phyloP scores from a whole-genome alignment of 2,797 vertebrate species.

The Urosaurus nigricauda region DNA sequence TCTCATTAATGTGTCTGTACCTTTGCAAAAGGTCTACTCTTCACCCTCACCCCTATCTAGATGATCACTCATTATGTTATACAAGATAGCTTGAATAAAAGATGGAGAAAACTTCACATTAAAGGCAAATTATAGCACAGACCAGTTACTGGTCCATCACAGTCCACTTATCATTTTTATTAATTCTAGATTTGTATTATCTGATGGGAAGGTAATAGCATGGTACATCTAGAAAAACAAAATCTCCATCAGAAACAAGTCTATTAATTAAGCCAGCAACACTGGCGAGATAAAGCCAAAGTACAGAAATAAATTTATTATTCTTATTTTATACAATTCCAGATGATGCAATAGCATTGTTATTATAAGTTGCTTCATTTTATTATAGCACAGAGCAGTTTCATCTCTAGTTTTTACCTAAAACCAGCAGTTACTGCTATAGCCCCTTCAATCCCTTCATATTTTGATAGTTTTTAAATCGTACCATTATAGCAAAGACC shows the following conservation, averaged over 20 bases:
- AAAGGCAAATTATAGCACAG: constrained; percentile 28
- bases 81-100: constrained; percentile 42
- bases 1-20: constrained; percentile 7
- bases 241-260: constrained; percentile 40
- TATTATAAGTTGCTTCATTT: constrained; percentile 12
- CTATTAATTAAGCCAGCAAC: constrained; percentile 25
- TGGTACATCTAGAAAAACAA: constrained; percentile 16
- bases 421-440: background rate
- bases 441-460: background rate
- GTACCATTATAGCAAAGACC: background rate
- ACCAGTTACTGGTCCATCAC: constrained; percentile 41
- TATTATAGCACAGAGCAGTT: background rate
- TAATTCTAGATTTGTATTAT: background rate
- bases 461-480: constrained; percentile 12
- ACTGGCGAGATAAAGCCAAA: constrained; percentile 40
- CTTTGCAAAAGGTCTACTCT: constrained; percentile 22
- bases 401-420: constrained; percentile 12
- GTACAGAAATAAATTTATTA: constrained; percentile 8
- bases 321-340: constrained; percentile 13
- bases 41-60: constrained; percentile 39
- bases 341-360: background rate
- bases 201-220: constrained; percentile 27
- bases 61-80: constrained; percentile 46
- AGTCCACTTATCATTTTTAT: constrained; percentile 49
- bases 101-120: background rate